Percentiles rank a stretch among this genome's conserved stretches.
These are phyloP conservation scores for Limanda limanda DNA, from an alignment of 2,113 vertebrate genomes.

Conservation along the genomic window DNA sequence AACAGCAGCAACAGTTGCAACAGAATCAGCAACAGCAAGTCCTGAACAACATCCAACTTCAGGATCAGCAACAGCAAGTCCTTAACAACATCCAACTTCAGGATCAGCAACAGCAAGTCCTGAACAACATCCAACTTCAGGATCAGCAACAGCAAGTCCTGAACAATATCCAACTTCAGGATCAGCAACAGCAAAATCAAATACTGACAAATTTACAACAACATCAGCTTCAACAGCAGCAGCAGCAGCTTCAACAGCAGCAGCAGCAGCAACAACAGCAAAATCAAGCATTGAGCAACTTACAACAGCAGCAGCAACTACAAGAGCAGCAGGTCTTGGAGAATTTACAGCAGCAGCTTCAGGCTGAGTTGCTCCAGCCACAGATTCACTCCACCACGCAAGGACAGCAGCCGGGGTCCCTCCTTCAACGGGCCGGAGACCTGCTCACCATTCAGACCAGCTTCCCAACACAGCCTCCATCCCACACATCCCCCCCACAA, in stretches of 20 bases:
- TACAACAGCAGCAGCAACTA: constrained; percentile 78
- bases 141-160: constrained; percentile 79
- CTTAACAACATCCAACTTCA: constrained; percentile 75
- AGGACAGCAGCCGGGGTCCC: constrained; percentile 82
- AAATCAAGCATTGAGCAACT: constrained; percentile 71
- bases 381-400: constrained; percentile 83
- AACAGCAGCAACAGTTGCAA: constrained; percentile 72
- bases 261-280: constrained; percentile 71
- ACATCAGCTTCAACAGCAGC: constrained; percentile 70
- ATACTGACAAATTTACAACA: constrained; percentile 79
- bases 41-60: constrained; percentile 74
- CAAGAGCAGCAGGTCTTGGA: constrained; percentile 83
- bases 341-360: constrained; percentile 83
- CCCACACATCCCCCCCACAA: constrained; percentile 88
- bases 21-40: constrained; percentile 76
- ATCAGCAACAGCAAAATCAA: constrained; percentile 79
- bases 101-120: constrained; percentile 75
- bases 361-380: constrained; percentile 89
- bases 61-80: constrained; percentile 76
- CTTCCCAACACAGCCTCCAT: constrained; percentile 90
- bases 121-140: constrained; percentile 75
- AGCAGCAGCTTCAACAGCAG: constrained; percentile 75
- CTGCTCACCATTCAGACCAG: constrained; percentile 92
- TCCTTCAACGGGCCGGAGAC: constrained; percentile 91
- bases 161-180: constrained; percentile 74